Evolutionary conservation across 2,113 vertebrate genomes (phyloP), one percentile per base, ranked within the genome.

Genomic region (Albula glossodonta): DNA sequence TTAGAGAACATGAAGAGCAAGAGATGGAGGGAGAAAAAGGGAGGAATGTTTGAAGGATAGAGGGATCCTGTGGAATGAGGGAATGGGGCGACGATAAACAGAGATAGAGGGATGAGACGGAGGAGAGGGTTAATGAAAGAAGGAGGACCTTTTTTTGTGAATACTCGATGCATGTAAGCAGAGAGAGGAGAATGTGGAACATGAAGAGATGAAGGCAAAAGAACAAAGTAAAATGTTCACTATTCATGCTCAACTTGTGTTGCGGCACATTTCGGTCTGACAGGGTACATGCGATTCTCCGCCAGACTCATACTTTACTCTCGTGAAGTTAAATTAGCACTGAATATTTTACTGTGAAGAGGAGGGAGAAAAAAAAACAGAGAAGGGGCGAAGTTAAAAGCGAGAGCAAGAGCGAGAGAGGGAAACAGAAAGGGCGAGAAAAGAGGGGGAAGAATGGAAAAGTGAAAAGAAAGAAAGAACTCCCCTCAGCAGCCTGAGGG

Each of bases 351-450:
- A 41, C 31, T 41, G 31, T 41, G n/a, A 74, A 74, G n/a, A 22
- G 70, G 22, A 70, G 63, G 8, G 63, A 70, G 17, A 9, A 56
- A 56, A 56, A 56, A 56, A 41, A 41, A 60, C 48, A 81, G 52
- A 51, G 17, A 51, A 81, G 19, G n/a, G 50, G 5, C 12, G 91
- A 84, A 81, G 51, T 84, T 88, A 88, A 87, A 80, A 78, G 87
- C 89, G 90, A 92, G 90, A 86, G 91, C 87, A 70, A 19, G 66
- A 85, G 84, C n/a, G 51, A 31, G 51, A 56, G 13, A 0, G 12
- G 51, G 15, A 53, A 15, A 4, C 22, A 31, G 49, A 19, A 41
- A 51, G 48, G 5, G 49, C 6, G 66, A 17, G 12, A 49, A 9
- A 41, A 41, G 31, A 41, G 31, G 31, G 31, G 31, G 31, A 41